Base-by-base conservation (phyloP, 2,113 vertebrate species). In the Pygoscelis antarcticus region DNA sequence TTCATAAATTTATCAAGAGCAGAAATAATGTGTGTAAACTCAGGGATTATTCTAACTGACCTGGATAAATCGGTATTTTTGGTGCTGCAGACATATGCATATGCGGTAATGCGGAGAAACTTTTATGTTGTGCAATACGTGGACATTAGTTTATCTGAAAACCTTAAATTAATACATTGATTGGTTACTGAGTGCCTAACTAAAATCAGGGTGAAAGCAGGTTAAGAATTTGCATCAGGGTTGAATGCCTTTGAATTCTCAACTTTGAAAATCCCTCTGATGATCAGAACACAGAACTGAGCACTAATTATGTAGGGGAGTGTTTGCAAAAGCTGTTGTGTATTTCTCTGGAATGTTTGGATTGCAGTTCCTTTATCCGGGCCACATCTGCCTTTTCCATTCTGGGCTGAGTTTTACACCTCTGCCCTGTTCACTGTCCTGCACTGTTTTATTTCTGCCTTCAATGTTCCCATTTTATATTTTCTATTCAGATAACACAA, bases 271-370 rank as follows among this genome's bases (percentile, higher is more conserved):
- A 75, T 25, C 18, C 15, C 16, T 34, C 58, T 80, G 51, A 80
- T 70, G 42, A 42, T 23, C 7, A 6, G 27, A 90, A 66, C 61
- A 27, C 13, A 49, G 90, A 93, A 78, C 13, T 54, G 54, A 84
- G 47, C 16, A 42, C 46, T 75, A 74, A 83, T 87, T 77, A 16
- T 40, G 26, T 36, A 47, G 61, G 44, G 52, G 21, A 93, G 52
- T 19, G 60, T 65, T 87, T 87, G 70, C 36, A 81, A 87, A 94
- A 90, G 70, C 57, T 84, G 44, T 69, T 85, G 54, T 21, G 0
- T 38, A 85, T 72, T 86, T 83, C 58, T 74, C 27, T 95, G 76
- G 76, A 92, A 90, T 83, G 79, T 68, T 40, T 90, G 85, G 51
- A 84, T n/a, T 89, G 74, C 44, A 61, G 11, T 44, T 89, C 34